Conservation (phyloP, 2,888 invertebrate species). For the Gonocerus acuteangulatus region DNA sequence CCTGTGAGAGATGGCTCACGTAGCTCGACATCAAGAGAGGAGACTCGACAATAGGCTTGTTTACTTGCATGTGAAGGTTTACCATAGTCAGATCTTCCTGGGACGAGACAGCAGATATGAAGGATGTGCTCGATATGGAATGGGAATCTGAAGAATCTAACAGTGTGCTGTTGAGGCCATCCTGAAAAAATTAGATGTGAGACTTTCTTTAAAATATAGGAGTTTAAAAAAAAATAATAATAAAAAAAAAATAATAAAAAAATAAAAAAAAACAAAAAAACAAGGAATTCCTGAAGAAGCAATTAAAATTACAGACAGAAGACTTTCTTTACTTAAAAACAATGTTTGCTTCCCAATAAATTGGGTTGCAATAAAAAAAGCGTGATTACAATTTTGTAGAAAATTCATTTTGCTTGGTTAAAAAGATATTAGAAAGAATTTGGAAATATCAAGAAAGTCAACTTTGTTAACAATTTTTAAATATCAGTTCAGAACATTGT, state of each 20-base stretch:
- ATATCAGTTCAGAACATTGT: too few species aligned
- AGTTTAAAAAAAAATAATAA: background rate
- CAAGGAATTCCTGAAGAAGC: too few species aligned
- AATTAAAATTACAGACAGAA: too few species aligned
- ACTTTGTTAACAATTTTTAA: too few species aligned
- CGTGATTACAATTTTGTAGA: too few species aligned
- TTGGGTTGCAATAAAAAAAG: too few species aligned
- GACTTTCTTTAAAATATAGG: background rate
- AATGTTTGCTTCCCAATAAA: too few species aligned
- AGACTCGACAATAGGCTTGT: constrained; percentile 84
- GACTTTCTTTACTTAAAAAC: too few species aligned
- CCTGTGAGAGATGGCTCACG: constrained; percentile 82
- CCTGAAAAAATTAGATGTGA: background rate
- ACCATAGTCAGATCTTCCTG: constrained; percentile 88
- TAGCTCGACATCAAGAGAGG: constrained; percentile 92
- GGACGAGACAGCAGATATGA: constrained; percentile 84
- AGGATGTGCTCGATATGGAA: constrained; percentile 74
- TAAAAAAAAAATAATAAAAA: background rate
- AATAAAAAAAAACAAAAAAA: too few species aligned
- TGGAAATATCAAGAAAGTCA: too few species aligned
- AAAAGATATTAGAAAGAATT: too few species aligned
- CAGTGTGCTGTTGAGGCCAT: constrained; percentile 40
- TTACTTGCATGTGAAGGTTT: constrained; percentile 89
- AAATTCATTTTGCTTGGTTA: too few species aligned
- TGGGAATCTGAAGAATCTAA: constrained; percentile 63